Conservation (phyloP, 2,113 vertebrate species). For the Alethe castanea region DNA sequence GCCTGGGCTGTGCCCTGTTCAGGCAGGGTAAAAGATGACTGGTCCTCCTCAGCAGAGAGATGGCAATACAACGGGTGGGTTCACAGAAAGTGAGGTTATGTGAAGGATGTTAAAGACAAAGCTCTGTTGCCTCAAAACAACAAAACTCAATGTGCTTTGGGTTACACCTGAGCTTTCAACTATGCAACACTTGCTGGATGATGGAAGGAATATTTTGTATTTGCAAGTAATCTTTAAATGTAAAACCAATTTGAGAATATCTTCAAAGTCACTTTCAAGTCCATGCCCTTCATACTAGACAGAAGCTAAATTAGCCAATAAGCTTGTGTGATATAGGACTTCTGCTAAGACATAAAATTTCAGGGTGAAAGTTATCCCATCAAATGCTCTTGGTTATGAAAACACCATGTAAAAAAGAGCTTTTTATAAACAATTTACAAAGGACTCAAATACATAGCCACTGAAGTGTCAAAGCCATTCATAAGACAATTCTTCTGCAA, state of each 20-base stretch:
- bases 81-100: background rate
- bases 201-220: background rate
- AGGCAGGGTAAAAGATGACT: background rate
- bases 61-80: background rate
- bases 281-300: background rate
- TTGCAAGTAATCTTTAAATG: background rate
- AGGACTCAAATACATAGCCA: background rate
- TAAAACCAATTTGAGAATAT: background rate
- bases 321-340: background rate
- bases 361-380: background rate
- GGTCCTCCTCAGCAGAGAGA: background rate
- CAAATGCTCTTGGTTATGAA: background rate
- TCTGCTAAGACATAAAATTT: background rate
- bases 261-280: background rate
- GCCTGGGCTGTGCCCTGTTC: background rate
- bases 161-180: background rate
- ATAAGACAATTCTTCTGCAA: background rate
- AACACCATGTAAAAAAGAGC: background rate
- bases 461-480: background rate
- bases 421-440: background rate
- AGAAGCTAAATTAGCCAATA: background rate
- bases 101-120: background rate
- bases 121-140: background rate
- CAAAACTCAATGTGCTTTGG: background rate
- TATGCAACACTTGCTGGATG: background rate